Base-by-base conservation (phyloP, 2,888 invertebrate genomes). In the Timema podura region DNA sequence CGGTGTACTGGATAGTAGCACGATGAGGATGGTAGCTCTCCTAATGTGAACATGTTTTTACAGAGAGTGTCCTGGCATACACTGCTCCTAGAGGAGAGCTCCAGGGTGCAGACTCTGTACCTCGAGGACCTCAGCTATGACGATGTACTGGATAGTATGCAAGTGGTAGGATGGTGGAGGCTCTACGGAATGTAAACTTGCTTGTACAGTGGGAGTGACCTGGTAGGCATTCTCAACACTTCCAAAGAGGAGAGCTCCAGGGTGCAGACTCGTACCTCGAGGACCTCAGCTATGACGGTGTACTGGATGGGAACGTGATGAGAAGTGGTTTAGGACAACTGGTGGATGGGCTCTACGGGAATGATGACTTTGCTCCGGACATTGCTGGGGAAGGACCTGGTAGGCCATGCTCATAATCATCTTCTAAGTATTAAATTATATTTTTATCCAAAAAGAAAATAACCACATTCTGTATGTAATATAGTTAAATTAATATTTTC, bases 91-190 rank as follows among this genome's bases (percentile, higher is more conserved):
- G 84, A 76, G 91, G 90, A 30, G 87, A 89, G 61, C 61, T 61
- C 44, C 65, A 83, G 86, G 61, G 61, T 30, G 70, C 85, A 44
- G 71, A 72, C n/a, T 87, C 87, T 67, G 16, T 88, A 90, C 75
- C 85, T 95, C 51, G 87, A 89, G 95, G 95, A 95, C 79, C 84
- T 88, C 72, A 90, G 91, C 65, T 95, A 93, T 80, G 95, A 95
- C 77, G 93, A 93, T 0, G 80, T 82, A 64, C 77, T 85, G 47
- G 84, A 85, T 57, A 85, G 84, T 1, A 83, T 71, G 83, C 9
- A 80, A 82, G 68, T 88, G 79, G 85, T 87, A n/a, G n/a, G n/a
- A n/a, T n/a, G n/a, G n/a, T n/a, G 8, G 77, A 75, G n/a, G n/a
- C n/a, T n/a, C n/a, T n/a, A 47, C n/a, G n/a, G n/a, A n/a, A 49